Percentiles rank a stretch among this genome's conserved stretches.
Evolutionary conservation across 1,140 invertebrate genomes (phyloP).

Genomic region (Trichomalopsis sarcophagae): DNA sequence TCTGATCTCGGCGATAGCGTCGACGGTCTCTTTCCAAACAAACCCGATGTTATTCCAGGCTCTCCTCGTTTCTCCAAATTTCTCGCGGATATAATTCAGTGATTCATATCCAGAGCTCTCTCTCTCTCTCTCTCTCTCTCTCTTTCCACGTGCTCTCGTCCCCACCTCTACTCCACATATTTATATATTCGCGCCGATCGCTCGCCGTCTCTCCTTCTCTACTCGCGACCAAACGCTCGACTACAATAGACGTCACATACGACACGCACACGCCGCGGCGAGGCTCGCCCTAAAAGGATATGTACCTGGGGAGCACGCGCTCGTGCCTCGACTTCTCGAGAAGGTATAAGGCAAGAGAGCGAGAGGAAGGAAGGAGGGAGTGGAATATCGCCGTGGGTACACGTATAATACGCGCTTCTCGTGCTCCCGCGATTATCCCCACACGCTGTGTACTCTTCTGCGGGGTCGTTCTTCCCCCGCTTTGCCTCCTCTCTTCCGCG

Average conservation of each 20-base stretch:
- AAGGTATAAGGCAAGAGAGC: not conserved
- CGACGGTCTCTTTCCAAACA: not conserved
- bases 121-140: not conserved
- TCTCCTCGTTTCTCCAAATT: not conserved
- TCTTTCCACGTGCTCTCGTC: not conserved
- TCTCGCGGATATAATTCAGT: not conserved
- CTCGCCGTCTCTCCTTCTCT: not conserved
- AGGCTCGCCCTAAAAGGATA: slow-evolving; percentile 41
- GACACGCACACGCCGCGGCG: not conserved
- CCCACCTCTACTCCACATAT: not conserved
- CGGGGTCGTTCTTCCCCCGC: not conserved
- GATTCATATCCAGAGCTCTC: not conserved
- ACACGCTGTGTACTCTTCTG: not conserved
- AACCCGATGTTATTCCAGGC: not conserved
- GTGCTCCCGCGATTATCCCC: slow-evolving; percentile 21
- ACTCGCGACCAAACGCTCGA: not conserved
- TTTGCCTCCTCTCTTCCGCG: not conserved
- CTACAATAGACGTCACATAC: not conserved
- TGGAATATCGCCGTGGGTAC: not conserved
- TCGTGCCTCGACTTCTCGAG: slow-evolving; percentile 1
- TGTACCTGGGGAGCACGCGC: slow-evolving; percentile 20
- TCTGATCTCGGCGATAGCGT: not conserved
- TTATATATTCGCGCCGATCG: not conserved
- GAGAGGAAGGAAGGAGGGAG: not conserved
- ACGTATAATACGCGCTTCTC: slow-evolving; percentile 9